A percentile compares a stretch with the other conserved stretches of the same genome.
Evolutionary conservation across 2,888 invertebrate genomes (phyloP).

Genomic region (Dryocosmus kuriphilus): DNA sequence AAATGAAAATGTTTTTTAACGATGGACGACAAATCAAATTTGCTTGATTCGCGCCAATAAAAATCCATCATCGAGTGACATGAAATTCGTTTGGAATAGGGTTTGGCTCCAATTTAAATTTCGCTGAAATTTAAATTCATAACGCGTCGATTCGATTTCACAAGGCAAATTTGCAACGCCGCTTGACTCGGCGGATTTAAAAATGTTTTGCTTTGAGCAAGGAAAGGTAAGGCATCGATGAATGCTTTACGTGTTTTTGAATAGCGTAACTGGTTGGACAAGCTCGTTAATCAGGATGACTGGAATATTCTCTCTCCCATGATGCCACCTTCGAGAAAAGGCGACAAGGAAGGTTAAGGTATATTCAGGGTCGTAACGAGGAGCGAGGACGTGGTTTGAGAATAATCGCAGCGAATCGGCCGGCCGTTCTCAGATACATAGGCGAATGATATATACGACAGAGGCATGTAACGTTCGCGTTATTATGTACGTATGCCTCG

Average conservation of each 20-base stretch:
- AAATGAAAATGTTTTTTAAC: not conserved
- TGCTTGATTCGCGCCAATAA: not conserved
- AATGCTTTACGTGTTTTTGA: conserved; percentile 16
- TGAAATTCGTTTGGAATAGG: not conserved
- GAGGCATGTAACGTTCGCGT: not conserved
- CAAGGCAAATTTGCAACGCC: not conserved
- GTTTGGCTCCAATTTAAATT: conserved; percentile 12
- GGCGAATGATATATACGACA: not conserved
- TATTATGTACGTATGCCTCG: conserved; percentile 52
- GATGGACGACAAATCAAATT: not conserved
- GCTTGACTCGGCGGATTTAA: not conserved
- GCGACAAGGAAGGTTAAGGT: conserved; percentile 1
- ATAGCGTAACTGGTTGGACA: not conserved
- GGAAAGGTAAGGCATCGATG: not conserved
- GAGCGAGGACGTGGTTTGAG: not conserved
- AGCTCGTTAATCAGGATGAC: conserved; percentile 33
- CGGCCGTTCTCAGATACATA: not conserved
- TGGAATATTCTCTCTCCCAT: not conserved
- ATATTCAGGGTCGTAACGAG: not conserved
- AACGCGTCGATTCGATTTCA: not conserved
- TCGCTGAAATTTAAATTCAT: conserved; percentile 1
- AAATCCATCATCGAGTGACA: not conserved
- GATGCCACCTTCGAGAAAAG: conserved; percentile 3
- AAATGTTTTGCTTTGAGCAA: not conserved
- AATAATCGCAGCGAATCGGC: conserved; percentile 13